Conservation (phyloP, 2,113 vertebrate species). For the Apodemus speciosus region DNA sequence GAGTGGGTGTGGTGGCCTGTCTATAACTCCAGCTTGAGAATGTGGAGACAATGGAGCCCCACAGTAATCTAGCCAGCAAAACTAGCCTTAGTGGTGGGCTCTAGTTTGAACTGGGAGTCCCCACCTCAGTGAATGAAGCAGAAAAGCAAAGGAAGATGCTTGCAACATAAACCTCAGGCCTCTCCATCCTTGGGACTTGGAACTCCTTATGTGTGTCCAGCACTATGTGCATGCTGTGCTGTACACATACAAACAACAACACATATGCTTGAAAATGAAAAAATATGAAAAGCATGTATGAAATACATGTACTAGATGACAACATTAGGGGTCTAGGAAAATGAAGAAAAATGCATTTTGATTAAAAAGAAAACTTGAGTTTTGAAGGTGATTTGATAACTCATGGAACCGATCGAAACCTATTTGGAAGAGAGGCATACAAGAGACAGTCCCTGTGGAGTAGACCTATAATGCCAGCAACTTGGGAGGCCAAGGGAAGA, state of each 20-base stretch:
- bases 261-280: neutral
- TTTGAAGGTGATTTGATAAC: conserved; percentile 32
- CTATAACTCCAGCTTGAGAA: neutral
- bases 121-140: neutral
- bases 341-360: conserved; percentile 9
- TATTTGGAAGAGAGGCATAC: neutral
- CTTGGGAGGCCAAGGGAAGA: neutral
- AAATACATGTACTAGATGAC: neutral
- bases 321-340: neutral
- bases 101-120: neutral
- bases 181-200: neutral
- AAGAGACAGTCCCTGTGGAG: neutral
- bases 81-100: neutral
- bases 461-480: neutral
- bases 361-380: neutral
- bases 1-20: neutral
- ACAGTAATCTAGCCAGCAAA: neutral
- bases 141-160: neutral
- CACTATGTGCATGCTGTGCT: neutral
- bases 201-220: neutral
- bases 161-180: neutral
- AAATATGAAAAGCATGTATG: neutral
- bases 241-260: neutral
- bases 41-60: neutral
- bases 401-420: conserved; percentile 17